Conservation (phyloP, 2,888 invertebrate species). For the Neoascia interrupta region DNA sequence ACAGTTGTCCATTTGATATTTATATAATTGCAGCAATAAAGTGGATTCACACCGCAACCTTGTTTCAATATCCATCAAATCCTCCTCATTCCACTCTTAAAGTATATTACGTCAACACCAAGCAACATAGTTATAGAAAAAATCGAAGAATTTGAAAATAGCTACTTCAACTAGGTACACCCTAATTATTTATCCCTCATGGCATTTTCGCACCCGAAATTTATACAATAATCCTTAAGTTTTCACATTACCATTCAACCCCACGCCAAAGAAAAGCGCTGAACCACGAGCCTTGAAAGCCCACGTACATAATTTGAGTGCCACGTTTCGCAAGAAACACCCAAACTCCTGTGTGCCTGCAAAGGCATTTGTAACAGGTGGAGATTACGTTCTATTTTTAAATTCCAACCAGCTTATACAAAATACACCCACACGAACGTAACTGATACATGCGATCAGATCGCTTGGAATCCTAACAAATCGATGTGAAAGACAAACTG, state of each 20-base stretch:
- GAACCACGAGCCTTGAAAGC: too few relatives aligned
- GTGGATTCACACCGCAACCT: conserved; percentile 11
- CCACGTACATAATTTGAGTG: conserved; percentile 4
- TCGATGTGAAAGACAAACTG: conserved; percentile 33
- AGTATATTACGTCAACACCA: conserved; percentile 51
- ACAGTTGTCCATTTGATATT: conserved; percentile 16
- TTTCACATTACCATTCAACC: too few relatives aligned
- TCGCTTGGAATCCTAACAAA: conserved; percentile 36
- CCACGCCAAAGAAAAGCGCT: too few relatives aligned
- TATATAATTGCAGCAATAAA: conserved; percentile 17
- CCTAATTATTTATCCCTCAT: conserved; percentile 46
- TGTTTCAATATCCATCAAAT: too few relatives aligned
- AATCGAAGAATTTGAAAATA: too few relatives aligned
- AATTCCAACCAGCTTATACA: conserved; percentile 5
- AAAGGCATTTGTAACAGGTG: conserved; percentile 31
- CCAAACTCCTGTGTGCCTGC: neutral
- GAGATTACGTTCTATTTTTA: conserved; percentile 29
- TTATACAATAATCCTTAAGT: too few relatives aligned
- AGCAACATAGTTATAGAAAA: neutral
- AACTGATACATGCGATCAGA: conserved; percentile 2
- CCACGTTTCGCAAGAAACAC: conserved; percentile 2
- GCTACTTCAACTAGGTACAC: too few relatives aligned
- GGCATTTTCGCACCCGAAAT: too few relatives aligned
- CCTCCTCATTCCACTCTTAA: too few relatives aligned
- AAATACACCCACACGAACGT: neutral